Evolutionary conservation across 1,140 invertebrate species (phyloP).

Genomic region (Ladona fulva): DNA sequence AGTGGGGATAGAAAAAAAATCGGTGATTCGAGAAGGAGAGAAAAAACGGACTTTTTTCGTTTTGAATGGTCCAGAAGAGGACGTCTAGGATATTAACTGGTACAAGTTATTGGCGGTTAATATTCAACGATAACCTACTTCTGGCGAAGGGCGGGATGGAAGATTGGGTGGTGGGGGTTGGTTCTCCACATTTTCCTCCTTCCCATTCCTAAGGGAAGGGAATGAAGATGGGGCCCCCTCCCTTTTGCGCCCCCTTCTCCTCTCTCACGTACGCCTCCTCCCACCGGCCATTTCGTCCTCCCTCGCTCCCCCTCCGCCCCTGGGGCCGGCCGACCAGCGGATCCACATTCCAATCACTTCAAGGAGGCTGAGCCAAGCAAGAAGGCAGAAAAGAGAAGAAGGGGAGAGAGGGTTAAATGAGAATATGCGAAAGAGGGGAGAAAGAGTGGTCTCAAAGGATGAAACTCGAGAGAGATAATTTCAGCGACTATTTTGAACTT

Average conservation of each 20-base stretch:
- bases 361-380: not conserved
- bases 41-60: too few species aligned
- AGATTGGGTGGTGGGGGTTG: not conserved
- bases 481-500: too few species aligned
- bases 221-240: not conserved
- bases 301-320: not conserved
- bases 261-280: not conserved
- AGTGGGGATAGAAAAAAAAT: too few species aligned
- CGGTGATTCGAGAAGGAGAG: too few species aligned
- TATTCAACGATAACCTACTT: not conserved
- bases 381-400: not conserved
- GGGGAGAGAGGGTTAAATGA: not conserved
- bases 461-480: too few species aligned
- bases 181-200: not conserved
- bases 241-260: not conserved
- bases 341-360: not conserved
- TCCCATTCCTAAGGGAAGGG: not conserved
- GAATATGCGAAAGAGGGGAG: too few species aligned
- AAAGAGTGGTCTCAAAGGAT: too few species aligned
- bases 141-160: not conserved
- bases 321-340: not conserved
- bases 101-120: constrained; percentile 6
- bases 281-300: not conserved
- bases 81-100: not conserved
- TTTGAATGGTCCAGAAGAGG: not conserved